Evolutionary conservation across 2,113 vertebrate genomes (phyloP).

Genomic region (Rhinolophus sinicus): DNA sequence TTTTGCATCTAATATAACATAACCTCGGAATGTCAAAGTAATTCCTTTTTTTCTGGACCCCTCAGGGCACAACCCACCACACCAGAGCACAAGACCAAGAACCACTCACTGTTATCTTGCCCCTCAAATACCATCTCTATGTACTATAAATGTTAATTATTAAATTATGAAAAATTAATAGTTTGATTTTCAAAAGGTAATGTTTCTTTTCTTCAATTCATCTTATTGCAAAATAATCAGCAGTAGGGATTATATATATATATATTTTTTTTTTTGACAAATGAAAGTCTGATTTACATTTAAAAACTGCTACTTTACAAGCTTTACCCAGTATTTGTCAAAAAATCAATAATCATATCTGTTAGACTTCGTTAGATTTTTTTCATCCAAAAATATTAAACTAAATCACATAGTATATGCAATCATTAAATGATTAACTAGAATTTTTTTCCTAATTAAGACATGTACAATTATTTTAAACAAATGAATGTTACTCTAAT

Average conservation of each 20-base stretch:
- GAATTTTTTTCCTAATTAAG: neutral
- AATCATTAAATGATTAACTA: neutral
- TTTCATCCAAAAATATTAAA: neutral
- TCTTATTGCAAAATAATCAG: neutral
- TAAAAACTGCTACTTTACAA: neutral
- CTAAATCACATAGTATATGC: neutral
- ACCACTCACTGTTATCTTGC: too few relatives aligned
- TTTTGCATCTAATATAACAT: too few relatives aligned
- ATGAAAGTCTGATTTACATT: neutral
- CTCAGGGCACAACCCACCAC: too few relatives aligned
- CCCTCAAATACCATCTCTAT: too few relatives aligned
- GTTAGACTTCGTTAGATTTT: neutral
- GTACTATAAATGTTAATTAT: neutral
- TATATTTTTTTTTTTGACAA: conserved; percentile 3
- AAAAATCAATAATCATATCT: neutral
- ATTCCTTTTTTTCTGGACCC: too few relatives aligned
- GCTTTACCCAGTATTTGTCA: neutral
- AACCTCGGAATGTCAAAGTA: too few relatives aligned
- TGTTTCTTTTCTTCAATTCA: neutral
- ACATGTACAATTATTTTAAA: neutral
- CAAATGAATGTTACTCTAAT: neutral
- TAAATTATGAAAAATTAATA: neutral
- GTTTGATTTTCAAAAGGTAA: neutral
- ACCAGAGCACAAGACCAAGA: too few relatives aligned
- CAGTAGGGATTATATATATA: too few relatives aligned